A percentile compares a stretch with the other conserved stretches of the same genome.
Evolutionary conservation across 2,888 invertebrate species (phyloP).

Genomic region (Nipponacmea schrenckii): DNA sequence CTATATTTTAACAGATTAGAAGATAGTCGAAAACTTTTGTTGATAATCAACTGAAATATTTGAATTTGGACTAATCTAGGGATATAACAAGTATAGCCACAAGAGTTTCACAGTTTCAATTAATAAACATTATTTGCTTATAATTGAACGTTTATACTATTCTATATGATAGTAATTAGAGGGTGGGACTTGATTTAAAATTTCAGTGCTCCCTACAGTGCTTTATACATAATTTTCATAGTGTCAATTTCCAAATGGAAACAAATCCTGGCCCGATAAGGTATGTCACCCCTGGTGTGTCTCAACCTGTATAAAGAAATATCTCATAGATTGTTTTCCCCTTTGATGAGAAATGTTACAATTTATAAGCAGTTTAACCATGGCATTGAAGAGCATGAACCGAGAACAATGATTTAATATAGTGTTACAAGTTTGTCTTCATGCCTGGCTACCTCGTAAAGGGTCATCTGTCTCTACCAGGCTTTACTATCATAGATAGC

Average conservation of each 20-base stretch:
- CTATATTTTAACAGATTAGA: too few relatives aligned
- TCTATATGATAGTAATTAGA: constrained; percentile 1
- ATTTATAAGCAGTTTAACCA: constrained; percentile 19
- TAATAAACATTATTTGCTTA: too few relatives aligned
- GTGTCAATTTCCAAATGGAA: background rate
- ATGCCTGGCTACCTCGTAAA: constrained; percentile 17
- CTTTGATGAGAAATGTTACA: constrained; percentile 15
- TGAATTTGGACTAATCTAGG: too few relatives aligned
- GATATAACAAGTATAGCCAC: too few relatives aligned
- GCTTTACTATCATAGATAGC: constrained; percentile 11
- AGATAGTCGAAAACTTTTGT: too few relatives aligned
- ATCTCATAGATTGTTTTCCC: constrained; percentile 3
- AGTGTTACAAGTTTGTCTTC: constrained; percentile 18
- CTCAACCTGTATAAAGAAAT: constrained; percentile 2
- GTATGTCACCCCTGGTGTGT: background rate
- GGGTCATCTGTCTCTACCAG: constrained; percentile 21
- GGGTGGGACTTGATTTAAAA: constrained; percentile 3
- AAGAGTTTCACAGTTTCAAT: too few relatives aligned
- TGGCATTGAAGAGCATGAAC: constrained; percentile 13
- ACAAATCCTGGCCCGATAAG: background rate
- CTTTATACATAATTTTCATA: constrained; percentile 3
- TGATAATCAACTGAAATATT: too few relatives aligned
- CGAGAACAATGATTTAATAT: constrained; percentile 21
- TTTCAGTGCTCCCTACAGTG: background rate
- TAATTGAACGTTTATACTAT: background rate